Base-by-base conservation (phyloP, 2,888 invertebrate genomes). In the Phortica okadai region DNA sequence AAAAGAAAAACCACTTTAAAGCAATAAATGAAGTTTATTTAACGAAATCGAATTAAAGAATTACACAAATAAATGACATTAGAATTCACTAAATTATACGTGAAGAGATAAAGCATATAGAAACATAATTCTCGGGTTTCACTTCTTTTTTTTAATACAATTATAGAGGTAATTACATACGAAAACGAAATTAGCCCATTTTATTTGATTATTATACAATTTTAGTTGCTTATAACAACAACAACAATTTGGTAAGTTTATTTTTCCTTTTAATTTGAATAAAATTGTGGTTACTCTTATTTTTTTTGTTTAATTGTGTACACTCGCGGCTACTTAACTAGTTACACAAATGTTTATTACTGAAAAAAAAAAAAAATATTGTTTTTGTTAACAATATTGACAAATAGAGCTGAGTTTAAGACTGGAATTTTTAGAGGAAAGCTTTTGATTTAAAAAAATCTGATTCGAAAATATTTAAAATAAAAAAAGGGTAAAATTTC, bases 151-250 rank as follows among this genome's bases (percentile, higher is more conserved):
- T 33, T 33, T 5, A 33, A 33, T 5, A 33, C 33, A 33, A 33
- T 33, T 33, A 5, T 2, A 5, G 33, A 1, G 4, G 4, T 33
- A 33, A 33, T 33, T 33, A 33, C 4, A 5, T 33, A 33, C 33
- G 33, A 33, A 33, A 33, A 33, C 33, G 4, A 33, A 33, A 33
- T 33, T 33, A 33, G 33, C 33, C 33, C 33, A 4, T 33, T 33
- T 33, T 33, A 33, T 33, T 33, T 88, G 84, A 88, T 87, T 79
- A 87, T 88, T 85, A 85, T 85, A 85, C 88, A 85, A 83, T 85
- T 85, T 88, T 81, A 88, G 88, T 85, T 88, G 85, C 85, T 77
- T 85, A 88, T 78, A 85, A 85, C 85, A 88, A 85, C 85, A 85
- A 85, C 88, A 85, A 85, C 85, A 85, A 85, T 85, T 85, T 88